Conservation (phyloP, 2,888 invertebrate species). For the Tetragnatha montana region DNA sequence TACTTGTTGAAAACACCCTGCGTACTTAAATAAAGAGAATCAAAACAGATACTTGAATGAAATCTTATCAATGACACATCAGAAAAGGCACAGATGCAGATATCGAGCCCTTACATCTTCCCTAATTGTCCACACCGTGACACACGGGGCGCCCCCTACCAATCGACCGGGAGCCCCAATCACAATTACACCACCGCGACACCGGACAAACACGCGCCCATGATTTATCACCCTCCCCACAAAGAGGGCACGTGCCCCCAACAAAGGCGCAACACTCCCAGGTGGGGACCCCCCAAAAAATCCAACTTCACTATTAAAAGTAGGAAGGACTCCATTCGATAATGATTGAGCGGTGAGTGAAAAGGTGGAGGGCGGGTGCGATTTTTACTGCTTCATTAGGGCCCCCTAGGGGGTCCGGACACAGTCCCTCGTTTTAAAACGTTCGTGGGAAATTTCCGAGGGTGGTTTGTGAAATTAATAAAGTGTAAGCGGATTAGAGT, state of each 20-base stretch:
- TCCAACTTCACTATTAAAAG: conserved; percentile 58
- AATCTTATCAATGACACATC: too few relatives aligned
- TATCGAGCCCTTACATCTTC: too few relatives aligned
- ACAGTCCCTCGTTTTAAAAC: not conserved
- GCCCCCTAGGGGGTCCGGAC: not conserved
- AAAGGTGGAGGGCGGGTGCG: not conserved
- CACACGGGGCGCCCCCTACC: not conserved
- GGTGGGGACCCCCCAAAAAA: conserved; percentile 25
- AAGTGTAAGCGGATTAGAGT: conserved; percentile 24
- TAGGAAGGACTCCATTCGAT: conserved; percentile 44
- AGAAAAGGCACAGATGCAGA: too few relatives aligned
- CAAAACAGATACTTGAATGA: too few relatives aligned
- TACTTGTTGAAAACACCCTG: too few relatives aligned
- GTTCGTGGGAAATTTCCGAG: conserved; percentile 37
- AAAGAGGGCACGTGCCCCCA: conserved; percentile 39
- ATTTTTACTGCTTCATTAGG: conserved; percentile 58
- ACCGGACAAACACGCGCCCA: conserved; percentile 6
- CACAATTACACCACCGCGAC: conserved; percentile 39
- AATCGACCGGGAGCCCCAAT: not conserved
- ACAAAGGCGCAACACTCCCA: conserved; percentile 43
- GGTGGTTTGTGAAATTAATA: conserved; percentile 1
- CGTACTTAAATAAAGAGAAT: too few relatives aligned
- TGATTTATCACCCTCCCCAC: conserved; percentile 46
- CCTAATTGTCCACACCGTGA: not conserved
- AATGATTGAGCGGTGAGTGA: conserved; percentile 51